Base-by-base conservation (phyloP, 1,140 invertebrate species). In the Saxidomus purpurata region DNA sequence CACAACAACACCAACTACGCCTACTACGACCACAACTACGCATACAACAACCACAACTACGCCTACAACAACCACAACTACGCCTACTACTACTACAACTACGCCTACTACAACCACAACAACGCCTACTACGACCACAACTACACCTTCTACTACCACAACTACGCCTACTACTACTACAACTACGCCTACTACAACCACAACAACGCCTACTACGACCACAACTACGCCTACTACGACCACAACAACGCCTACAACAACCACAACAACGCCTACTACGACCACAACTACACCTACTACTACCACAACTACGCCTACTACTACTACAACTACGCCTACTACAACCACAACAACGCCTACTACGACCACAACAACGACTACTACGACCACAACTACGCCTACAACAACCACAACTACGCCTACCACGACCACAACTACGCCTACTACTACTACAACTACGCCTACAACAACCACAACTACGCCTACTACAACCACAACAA, bases 391-490 rank as follows among this genome's bases (percentile, higher is more conserved):
- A 15, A 1, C 43, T 9, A 31, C 76, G 52, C 6, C 76, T 19
- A 52, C 76, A 8, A 52, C 76, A 52, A 49, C 76, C 11, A 55
- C 49, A 6, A 2, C 43, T 34, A 40, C 76, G 1, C 0, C 76
- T 19, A 52, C 76, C 13, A 80, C 76, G 1, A 31, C 76, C 0
- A 17, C 43, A 52, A 6, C 52, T 1, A 34, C 76, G 28, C 25
- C 76, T 31, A 52, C 76, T 4, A 52, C 76, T 31, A 25, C 76
- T 1, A 9, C 43, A 55, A 28, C 76, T 3, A n/a, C 52, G 19
- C 11, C 76, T 55, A 25, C 76, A 31, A 80, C 76, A 13, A 55
- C 76, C 22, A 17, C 43, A 80, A n/a, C 76, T 6, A 38, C 76
- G n/a, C n/a, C n/a, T 28, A 59, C 76, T 17, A 59, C 76, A 28